A percentile compares a stretch with the other conserved stretches of the same genome.
Evolutionary conservation across 2,113 vertebrate species (phyloP).

Genomic region (Hirundichthys speculiger): DNA sequence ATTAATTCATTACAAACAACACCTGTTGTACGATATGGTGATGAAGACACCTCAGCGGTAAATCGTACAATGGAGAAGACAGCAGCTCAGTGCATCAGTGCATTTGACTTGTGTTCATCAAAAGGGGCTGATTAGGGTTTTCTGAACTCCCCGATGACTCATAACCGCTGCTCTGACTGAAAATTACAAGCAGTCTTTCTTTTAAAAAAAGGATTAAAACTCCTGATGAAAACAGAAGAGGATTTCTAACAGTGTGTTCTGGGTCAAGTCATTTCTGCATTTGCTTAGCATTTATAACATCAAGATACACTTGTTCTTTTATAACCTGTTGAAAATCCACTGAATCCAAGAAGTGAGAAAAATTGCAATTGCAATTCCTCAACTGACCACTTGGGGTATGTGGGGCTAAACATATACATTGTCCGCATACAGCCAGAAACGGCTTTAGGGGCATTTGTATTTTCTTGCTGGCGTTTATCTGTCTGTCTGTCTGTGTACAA

Average conservation of each 20-base stretch:
- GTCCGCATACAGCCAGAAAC: no score
- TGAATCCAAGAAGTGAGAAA: no score
- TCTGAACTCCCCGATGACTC: constrained; percentile 54
- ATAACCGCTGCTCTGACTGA: background rate
- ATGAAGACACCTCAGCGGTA: constrained; percentile 62
- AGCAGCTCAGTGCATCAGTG: constrained; percentile 36
- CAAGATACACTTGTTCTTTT: no score
- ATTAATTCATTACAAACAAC: constrained; percentile 72
- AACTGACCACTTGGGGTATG: no score
- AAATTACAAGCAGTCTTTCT: constrained; percentile 5
- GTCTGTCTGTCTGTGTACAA: no score
- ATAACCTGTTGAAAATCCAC: background rate
- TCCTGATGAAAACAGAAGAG: background rate
- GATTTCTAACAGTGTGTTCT: background rate
- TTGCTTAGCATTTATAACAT: no score
- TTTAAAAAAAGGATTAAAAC: constrained; percentile 10
- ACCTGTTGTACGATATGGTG: constrained; percentile 65
- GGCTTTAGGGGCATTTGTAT: no score
- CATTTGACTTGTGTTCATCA: constrained; percentile 33
- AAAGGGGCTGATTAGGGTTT: constrained; percentile 50
- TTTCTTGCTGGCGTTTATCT: no score
- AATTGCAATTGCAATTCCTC: no score
- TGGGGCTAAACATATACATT: no score
- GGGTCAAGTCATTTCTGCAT: no score
- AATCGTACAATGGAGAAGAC: constrained; percentile 30